Conservation (phyloP, 2,888 invertebrate species). For the Ennomos quercinarius region DNA sequence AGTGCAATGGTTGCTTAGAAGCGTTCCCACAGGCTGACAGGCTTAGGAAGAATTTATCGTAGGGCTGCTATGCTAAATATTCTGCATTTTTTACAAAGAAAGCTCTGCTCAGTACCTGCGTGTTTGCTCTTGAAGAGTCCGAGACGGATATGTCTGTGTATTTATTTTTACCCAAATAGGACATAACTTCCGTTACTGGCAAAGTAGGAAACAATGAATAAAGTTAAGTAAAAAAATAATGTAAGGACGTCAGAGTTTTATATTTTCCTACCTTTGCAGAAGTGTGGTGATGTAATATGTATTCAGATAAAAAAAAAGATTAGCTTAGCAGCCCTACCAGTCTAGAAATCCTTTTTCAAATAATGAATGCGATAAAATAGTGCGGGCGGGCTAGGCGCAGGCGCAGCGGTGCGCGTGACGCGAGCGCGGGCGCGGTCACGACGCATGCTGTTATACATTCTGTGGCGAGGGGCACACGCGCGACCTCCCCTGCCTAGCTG, state of each 20-base stretch:
- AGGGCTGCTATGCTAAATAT: conserved; percentile 26
- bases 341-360: conserved; percentile 81
- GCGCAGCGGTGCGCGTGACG: conserved; percentile 77
- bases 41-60: conserved; percentile 40
- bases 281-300: too few species aligned
- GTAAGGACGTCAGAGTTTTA: too few species aligned
- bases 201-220: too few species aligned
- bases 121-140: too few species aligned
- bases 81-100: too few species aligned
- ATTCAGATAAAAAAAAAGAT: too few species aligned
- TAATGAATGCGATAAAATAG: conserved; percentile 86
- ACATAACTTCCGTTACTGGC: too few species aligned
- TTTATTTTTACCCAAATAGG: too few species aligned
- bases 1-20: conserved; percentile 40
- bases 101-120: too few species aligned
- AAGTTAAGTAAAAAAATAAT: too few species aligned
- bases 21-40: conserved; percentile 44
- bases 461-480: conserved; percentile 63
- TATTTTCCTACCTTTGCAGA: too few species aligned
- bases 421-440: conserved; percentile 81
- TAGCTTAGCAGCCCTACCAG: conserved; percentile 36
- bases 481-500: conserved; percentile 56
- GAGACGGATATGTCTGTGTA: too few species aligned
- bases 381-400: conserved; percentile 66
- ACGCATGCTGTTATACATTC: conserved; percentile 57